phyloP scores from a whole-genome alignment of 92 coral and sea anemone species.

The Zoanthus sociatus region DNA sequence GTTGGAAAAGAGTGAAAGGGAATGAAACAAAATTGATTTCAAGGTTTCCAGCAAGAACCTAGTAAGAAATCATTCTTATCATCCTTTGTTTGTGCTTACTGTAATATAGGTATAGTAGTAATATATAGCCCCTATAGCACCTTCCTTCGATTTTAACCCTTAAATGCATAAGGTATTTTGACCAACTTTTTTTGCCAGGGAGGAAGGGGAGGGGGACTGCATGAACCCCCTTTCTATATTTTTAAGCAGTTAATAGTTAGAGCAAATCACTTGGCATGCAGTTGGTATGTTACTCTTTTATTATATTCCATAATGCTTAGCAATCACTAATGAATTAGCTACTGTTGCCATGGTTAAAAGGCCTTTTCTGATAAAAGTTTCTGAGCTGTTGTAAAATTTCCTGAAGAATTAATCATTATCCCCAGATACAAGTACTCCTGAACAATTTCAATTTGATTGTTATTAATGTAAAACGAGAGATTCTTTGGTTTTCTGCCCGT shows the following conservation, averaged over 20 bases:
- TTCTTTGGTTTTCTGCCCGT: no score
- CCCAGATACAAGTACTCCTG: no score
- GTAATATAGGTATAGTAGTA: not conserved
- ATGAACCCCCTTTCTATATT: not conserved
- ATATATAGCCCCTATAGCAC: not conserved
- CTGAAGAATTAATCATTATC: no score
- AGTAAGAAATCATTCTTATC: not conserved
- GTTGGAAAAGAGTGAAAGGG: conserved; percentile 3
- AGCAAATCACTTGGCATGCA: conserved; percentile 8
- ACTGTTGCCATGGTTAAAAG: not conserved
- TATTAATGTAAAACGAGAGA: no score
- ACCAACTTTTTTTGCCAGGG: not conserved
- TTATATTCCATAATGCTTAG: not conserved
- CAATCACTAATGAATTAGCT: not conserved
- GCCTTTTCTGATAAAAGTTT: no score
- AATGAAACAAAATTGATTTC: conserved; percentile 2
- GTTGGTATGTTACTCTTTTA: not conserved
- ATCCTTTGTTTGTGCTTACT: not conserved
- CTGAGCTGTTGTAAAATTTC: no score
- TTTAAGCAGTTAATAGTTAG: not conserved
- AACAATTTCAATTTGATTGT: no score
- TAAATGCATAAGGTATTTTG: not conserved
- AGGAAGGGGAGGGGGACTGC: not conserved
- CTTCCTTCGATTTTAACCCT: not conserved
- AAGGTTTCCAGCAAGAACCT: not conserved